Evolutionary conservation across 2,113 vertebrate genomes (phyloP), one percentile per base, ranked within the genome.

Genomic region (Dasyornis broadbenti): DNA sequence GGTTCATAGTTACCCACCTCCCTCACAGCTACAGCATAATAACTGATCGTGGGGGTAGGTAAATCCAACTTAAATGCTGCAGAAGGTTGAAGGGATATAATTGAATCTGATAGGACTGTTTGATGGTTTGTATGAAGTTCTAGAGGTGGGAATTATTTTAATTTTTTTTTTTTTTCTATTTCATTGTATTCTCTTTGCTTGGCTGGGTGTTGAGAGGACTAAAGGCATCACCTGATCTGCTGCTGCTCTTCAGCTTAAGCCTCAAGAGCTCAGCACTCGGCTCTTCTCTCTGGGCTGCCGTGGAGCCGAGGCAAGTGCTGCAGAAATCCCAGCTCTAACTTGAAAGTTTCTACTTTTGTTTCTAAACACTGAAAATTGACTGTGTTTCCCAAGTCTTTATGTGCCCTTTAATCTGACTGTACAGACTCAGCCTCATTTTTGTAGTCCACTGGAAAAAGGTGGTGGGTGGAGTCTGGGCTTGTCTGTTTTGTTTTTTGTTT

Each of bases 51-150:
- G 6, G 23, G 61, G 15, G 18, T 0, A 1, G 14, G 26, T 37
- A 69, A 39, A 9, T 21, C 0, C 0, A 8, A 4, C 3, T 52
- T 21, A 17, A 30, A 40, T n/a, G 22, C 20, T 45, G 1, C 2
- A 35, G 50, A n/a, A 69, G 10, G 12, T 8, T 20, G 9, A 57
- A 30, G 12, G 8, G 2, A n/a, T 30, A 2, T 30, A 33, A 17
- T 4, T 72, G 42, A 56, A 56, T 40, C 23, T 72, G 49, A 1
- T 42, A n/a, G 13, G 50, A 17, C 13, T 69, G 6, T 26, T 63
- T 35, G 15, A 23, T 64, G 50, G 17, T 5, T 63, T 66, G 9
- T 1, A 6, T 52, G 9, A 37, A 45, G 18, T 57, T 80, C 3
- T 5, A 49, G 31, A 40, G 17, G 16, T 77, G 15, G 50, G 45